Base-by-base conservation (phyloP, 2,888 invertebrate genomes). In the Drosophila tripunctata region DNA sequence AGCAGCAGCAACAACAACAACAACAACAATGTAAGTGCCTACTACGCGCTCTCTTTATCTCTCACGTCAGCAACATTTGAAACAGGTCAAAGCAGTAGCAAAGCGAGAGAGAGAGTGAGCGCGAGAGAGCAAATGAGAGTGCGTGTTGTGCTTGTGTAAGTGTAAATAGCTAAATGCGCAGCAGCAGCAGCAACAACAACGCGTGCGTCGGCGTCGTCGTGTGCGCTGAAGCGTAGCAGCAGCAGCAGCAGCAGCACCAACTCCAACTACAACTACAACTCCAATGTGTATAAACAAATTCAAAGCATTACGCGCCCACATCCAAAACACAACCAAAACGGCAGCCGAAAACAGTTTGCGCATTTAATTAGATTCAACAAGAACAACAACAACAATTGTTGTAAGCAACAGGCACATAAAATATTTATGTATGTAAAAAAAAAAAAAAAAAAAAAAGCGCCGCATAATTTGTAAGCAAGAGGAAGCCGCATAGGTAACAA, bases 291-390 rank as follows among this genome's bases (percentile, higher is more conserved):
- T 81, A 78, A 84, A 82, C 81, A 84, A 78, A 81, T 84, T 76
- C 69, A 81, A 76, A 74, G 65, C 74, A 70, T 35, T 74, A 40
- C 56, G 76, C 81, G 81, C 84, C 81, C 81, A 81, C 81, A 81
- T 84, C 60, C 81, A 84, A 81, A 80, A 47, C 54, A 67, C n/a
- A n/a, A n/a, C n/a, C n/a, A n/a, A n/a, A n/a, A 57, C 60, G 47
- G 54, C 63, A 33, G 41, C 54, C 70, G 45, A 65, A 76, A 82
- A 76, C 56, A 56, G 78, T 73, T 80, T 81, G 70, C 74, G 65
- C 84, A 77, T 84, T 87, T 84, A 87, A 87, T 84, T 83, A 84
- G 78, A 84, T 68, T 63, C 24, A 48, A 58, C 65, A 66, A 47
- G 45, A 61, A 27, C 36, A 50, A 41, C 35, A 40, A 50, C 48